Conservation (phyloP, 2,797 vertebrate genomes). For the Gastrophryne carolinensis region DNA sequence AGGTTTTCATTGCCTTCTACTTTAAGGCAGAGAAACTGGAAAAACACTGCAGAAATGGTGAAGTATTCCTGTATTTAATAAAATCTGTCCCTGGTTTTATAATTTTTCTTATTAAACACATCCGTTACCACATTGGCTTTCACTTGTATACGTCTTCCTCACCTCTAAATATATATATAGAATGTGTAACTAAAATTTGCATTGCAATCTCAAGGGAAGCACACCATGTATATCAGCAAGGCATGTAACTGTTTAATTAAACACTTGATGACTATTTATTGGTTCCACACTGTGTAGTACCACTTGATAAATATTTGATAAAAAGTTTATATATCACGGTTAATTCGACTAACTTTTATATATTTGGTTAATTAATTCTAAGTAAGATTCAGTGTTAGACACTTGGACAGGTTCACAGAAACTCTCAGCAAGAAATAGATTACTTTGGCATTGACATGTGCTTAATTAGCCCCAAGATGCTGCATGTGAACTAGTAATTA, state of each 20-base stretch:
- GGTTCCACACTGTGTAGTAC: neutral
- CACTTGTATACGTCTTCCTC: neutral
- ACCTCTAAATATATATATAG: neutral
- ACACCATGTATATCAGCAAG: neutral
- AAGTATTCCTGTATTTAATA: no score
- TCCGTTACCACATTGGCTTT: no score
- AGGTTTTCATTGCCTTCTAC: no score
- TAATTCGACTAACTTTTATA: conserved; percentile 12
- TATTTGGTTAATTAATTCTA: conserved; percentile 36
- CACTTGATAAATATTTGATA: neutral
- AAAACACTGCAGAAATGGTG: no score
- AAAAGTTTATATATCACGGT: neutral
- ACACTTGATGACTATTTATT: neutral
- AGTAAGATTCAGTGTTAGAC: conserved; percentile 21
- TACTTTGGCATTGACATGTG: conserved; percentile 48
- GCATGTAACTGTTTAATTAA: neutral
- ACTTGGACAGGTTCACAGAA: conserved; percentile 43
- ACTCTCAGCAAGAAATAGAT: conserved; percentile 46
- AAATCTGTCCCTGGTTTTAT: no score
- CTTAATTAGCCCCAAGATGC: conserved; percentile 51
- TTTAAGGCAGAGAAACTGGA: no score
- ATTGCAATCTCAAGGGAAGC: neutral
- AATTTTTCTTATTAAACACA: no score
- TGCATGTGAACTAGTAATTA: conserved; percentile 37
- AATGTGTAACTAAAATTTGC: neutral